Conservation (phyloP, 2,113 vertebrate species). For the Nannospalax galili region DNA sequence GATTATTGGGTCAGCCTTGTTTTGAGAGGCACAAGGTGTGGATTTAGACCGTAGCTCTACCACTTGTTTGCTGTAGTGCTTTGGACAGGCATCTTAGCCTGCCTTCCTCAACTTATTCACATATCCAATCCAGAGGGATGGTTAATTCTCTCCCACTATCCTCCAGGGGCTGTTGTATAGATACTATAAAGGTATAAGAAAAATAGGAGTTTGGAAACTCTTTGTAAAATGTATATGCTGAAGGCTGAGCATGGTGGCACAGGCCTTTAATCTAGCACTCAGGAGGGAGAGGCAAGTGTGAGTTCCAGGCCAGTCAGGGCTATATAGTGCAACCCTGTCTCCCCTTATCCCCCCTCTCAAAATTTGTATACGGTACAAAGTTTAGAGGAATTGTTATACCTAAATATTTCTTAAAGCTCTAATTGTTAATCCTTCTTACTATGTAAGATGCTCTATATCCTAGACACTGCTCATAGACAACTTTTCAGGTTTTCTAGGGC, state of each 20-base stretch:
- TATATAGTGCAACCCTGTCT: no score
- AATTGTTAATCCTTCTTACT: no score
- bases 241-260: no score
- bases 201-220: not conserved
- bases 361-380: not conserved
- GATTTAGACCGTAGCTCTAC: not conserved
- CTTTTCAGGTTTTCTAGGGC: not conserved
- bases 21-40: not conserved
- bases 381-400: not conserved
- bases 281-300: no score
- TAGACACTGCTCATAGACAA: not conserved
- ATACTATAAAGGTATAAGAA: not conserved
- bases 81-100: not conserved
- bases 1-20: constrained; percentile 39
- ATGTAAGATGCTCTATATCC: not conserved
- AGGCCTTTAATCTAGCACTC: no score
- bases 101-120: not conserved
- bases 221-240: constrained; percentile 11
- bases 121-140: not conserved
- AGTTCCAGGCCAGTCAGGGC: no score
- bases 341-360: no score
- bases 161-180: not conserved
- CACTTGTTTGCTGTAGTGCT: not conserved
- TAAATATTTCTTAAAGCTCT: not conserved
- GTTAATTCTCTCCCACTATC: not conserved